Evolutionary conservation across 2,797 vertebrate genomes (phyloP).

Genomic region (Schizopygopsis malacanthus): DNA sequence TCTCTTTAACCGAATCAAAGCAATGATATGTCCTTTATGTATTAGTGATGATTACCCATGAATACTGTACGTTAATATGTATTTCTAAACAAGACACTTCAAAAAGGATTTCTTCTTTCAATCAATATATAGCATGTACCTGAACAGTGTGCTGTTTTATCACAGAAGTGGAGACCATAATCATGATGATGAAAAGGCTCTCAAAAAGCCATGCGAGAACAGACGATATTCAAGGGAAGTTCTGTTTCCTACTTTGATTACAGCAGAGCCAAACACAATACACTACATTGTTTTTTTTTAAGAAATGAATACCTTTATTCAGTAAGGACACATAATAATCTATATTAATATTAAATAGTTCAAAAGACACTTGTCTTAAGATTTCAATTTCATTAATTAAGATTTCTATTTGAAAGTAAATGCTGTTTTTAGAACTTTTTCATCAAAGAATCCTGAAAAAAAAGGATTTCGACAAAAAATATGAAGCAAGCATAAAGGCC

Average conservation of each 20-base stretch:
- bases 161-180: constrained; percentile 22
- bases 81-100: constrained; percentile 14
- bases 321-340: not conserved
- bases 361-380: not conserved
- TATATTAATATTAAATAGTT: not conserved
- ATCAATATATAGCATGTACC: constrained; percentile 4
- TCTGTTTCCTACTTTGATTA: constrained; percentile 21
- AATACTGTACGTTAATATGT: constrained; percentile 37
- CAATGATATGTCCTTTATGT: constrained; percentile 38
- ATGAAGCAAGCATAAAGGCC: too few relatives aligned
- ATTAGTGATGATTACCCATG: constrained; percentile 34
- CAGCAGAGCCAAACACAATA: not conserved
- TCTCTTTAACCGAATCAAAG: constrained; percentile 48
- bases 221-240: not conserved
- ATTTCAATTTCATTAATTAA: not conserved
- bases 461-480: not conserved
- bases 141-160: not conserved
- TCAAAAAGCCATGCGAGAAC: not conserved
- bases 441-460: not conserved
- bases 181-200: constrained; percentile 23
- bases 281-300: too few relatives aligned
- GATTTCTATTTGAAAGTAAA: not conserved
- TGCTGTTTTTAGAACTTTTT: not conserved
- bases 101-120: constrained; percentile 41
- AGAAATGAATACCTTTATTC: not conserved